Conservation (phyloP, 1,140 invertebrate species). For the Calliopsis andreniformis region DNA sequence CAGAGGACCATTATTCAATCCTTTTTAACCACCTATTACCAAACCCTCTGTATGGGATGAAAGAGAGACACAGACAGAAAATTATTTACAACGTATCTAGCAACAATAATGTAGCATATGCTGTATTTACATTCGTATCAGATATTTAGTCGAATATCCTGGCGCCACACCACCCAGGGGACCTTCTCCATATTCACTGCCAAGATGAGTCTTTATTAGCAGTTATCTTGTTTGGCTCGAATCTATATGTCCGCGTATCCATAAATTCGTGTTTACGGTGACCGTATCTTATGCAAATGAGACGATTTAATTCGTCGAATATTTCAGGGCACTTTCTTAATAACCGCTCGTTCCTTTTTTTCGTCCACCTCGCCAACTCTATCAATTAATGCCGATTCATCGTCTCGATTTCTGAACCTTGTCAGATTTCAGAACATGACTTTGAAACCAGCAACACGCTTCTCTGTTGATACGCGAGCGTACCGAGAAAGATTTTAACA, state of each 20-base stretch:
- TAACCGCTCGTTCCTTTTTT: conserved; percentile 50
- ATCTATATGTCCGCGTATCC: conserved; percentile 80
- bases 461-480: neutral
- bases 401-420: conserved; percentile 43
- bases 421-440: conserved; percentile 16
- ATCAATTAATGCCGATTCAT: conserved; percentile 64
- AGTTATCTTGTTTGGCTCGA: conserved; percentile 78
- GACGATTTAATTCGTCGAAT: conserved; percentile 78
- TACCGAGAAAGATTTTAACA: neutral
- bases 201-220: conserved; percentile 78
- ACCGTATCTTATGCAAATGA: conserved; percentile 81
- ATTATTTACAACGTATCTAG: conserved; percentile 72
- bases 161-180: conserved; percentile 75
- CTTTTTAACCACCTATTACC: too few species aligned
- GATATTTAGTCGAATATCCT: conserved; percentile 72
- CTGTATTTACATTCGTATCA: conserved; percentile 69
- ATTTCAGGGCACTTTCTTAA: conserved; percentile 78
- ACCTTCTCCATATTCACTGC: conserved; percentile 75
- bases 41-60: too few species aligned
- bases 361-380: conserved; percentile 45
- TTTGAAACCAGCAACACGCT: neutral
- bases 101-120: conserved; percentile 71
- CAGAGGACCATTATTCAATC: too few species aligned
- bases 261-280: conserved; percentile 80
- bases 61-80: too few species aligned